Percentiles rank a stretch among this genome's conserved stretches.
Conservation (phyloP, 2,888 invertebrate species). For the Priapulus caudatus region DNA sequence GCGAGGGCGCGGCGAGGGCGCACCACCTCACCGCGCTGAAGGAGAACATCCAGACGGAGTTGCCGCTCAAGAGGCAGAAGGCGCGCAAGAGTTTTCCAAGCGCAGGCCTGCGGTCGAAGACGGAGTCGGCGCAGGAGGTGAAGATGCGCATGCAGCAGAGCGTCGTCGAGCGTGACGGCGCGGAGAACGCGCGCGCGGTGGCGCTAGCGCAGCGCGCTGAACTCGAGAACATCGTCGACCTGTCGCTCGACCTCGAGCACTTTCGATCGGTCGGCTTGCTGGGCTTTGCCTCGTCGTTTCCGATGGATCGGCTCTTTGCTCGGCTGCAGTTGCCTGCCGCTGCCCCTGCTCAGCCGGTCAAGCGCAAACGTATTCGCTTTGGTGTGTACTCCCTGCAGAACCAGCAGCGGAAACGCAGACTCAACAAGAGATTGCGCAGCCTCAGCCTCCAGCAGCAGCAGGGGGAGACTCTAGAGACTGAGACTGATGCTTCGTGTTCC, state of each 20-base stretch:
- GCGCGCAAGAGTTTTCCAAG: neutral
- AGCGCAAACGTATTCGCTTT: neutral
- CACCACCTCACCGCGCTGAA: too few species aligned
- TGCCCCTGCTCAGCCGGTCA: neutral
- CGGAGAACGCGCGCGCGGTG: neutral
- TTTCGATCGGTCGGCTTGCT: neutral
- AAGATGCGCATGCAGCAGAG: neutral
- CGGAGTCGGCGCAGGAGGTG: neutral
- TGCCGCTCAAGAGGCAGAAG: neutral
- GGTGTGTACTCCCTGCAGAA: neutral
- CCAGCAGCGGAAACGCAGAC: neutral
- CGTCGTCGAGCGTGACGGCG: neutral
- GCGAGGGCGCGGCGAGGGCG: too few species aligned
- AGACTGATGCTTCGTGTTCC: too few species aligned
- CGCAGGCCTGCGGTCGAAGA: neutral
- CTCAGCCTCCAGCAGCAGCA: too few species aligned
- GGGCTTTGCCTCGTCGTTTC: neutral
- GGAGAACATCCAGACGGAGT: too few species aligned
- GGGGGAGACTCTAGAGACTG: too few species aligned
- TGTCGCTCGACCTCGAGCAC: neutral
- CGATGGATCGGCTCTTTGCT: neutral
- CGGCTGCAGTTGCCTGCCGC: neutral
- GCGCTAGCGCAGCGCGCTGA: neutral
- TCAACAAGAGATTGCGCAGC: neutral
- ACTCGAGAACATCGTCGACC: slow-evolving; percentile 1